Base-by-base conservation (phyloP, 2,888 invertebrate genomes). In the Odontocolon sp. region DNA sequence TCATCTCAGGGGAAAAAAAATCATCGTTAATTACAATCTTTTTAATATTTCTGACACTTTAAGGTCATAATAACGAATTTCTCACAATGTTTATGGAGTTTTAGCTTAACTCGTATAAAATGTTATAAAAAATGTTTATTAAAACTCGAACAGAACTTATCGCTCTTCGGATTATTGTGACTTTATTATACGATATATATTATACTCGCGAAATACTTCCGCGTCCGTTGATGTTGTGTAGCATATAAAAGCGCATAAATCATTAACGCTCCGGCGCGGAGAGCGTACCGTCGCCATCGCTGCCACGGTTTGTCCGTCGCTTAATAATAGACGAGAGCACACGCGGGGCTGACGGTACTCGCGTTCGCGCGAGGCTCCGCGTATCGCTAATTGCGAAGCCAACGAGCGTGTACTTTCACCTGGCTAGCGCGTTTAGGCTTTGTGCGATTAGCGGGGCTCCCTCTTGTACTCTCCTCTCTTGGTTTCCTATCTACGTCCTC, bases 361-460 rank as follows among this genome's bases (percentile, higher is more conserved):
- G 77, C 59, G 52, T 59, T 77, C 73, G 67, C 70, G 73, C 72
- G 69, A 75, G 61, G 56, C 80, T 66, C 69, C 69, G 71, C 79
- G 50, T 70, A 76, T 76, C 71, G 69, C 78, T 80, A 80, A 80
- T 80, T 80, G 78, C 78, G 45, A 78, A 75, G 67, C 77, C 80
- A 78, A 80, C 80, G 73, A 78, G 78, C 78, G 73, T 76, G 71
- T 77, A 81, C 81, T 81, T 81, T 81, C 81, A 81, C 81, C 77
- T 77, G 79, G 71, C 63, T 71, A 66, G 64, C 71, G 70, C 64
- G 76, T 79, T 79, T 73, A 78, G 77, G 70, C 81, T 76, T 76
- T 79, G 68, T 61, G 56, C 69, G 66, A 77, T 74, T 74, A 73
- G 76, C 67, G 66, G 28, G 42, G 57, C 47, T 69, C 64, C 61